Percentiles rank a stretch among this genome's conserved stretches.
phyloP scores from a whole-genome alignment of 2,888 invertebrate species.

The Tetragonisca angustula region DNA sequence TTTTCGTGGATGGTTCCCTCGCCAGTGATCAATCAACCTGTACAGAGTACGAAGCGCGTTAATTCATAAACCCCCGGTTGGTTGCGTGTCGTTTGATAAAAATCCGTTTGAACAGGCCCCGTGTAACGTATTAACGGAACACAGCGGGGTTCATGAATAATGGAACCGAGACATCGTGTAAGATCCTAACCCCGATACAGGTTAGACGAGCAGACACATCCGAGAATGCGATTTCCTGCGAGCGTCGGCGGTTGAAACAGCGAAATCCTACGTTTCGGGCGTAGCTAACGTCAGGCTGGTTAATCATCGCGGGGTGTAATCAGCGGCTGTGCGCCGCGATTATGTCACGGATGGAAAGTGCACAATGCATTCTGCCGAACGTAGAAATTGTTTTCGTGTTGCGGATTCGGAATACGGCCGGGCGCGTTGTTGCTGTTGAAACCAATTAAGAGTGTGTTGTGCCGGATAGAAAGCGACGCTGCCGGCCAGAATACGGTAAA shows the following conservation, averaged over 20 bases:
- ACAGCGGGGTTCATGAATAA: not conserved
- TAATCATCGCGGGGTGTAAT: constrained; percentile 67
- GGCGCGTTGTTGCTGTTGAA: constrained; percentile 38
- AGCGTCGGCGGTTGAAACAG: constrained; percentile 27
- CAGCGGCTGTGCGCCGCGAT: constrained; percentile 44
- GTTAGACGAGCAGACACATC: not conserved
- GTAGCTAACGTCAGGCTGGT: constrained; percentile 33
- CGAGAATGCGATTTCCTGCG: constrained; percentile 33
- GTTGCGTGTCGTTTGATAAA: not conserved
- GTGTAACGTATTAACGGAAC: not conserved
- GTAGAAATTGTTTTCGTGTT: constrained; percentile 57
- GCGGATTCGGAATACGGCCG: constrained; percentile 26
- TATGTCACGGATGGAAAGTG: constrained; percentile 49
- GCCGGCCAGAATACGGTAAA: constrained; percentile 33
- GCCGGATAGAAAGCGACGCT: not conserved
- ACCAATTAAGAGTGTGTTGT: constrained; percentile 45
- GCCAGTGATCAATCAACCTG: not conserved
- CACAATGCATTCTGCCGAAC: constrained; percentile 55
- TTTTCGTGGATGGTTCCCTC: no score
- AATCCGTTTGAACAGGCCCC: not conserved
- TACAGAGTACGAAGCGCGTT: not conserved
- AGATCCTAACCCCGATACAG: not conserved
- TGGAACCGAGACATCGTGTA: not conserved
- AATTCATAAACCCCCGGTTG: not conserved
- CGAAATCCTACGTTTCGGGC: constrained; percentile 40